A percentile compares a stretch with the other conserved stretches of the same genome.
Conservation (phyloP, 2,797 vertebrate genomes). For the Vireo griseus region DNA sequence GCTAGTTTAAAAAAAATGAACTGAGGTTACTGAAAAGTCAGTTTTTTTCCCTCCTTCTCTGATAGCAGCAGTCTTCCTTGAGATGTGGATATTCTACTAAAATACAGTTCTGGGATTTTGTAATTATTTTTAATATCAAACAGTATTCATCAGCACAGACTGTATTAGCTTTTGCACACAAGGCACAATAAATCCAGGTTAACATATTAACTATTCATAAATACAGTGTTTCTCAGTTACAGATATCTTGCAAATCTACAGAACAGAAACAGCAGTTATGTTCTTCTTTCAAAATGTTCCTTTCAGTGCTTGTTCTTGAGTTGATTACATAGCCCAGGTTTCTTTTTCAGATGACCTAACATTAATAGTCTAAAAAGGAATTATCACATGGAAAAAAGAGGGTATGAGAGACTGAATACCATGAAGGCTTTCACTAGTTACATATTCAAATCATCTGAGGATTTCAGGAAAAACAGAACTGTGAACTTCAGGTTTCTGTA, state of each 20-base stretch:
- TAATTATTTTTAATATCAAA: background rate
- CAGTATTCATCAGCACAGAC: background rate
- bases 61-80: background rate
- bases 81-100: background rate
- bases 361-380: background rate
- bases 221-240: background rate
- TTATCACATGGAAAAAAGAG: background rate
- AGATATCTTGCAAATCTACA: background rate
- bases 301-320: background rate
- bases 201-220: background rate
- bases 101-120: background rate
- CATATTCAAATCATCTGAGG: background rate
- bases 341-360: background rate
- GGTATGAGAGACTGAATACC: background rate
- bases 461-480: background rate
- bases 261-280: background rate
- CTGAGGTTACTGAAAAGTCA: background rate
- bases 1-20: background rate
- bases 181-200: conserved; percentile 24
- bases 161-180: background rate
- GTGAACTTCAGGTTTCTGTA: background rate
- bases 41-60: background rate
- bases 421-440: background rate
- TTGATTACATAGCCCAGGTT: background rate
- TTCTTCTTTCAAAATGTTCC: background rate